Conservation (phyloP, 2,888 invertebrate genomes). For the Dryobotodes eremita region DNA sequence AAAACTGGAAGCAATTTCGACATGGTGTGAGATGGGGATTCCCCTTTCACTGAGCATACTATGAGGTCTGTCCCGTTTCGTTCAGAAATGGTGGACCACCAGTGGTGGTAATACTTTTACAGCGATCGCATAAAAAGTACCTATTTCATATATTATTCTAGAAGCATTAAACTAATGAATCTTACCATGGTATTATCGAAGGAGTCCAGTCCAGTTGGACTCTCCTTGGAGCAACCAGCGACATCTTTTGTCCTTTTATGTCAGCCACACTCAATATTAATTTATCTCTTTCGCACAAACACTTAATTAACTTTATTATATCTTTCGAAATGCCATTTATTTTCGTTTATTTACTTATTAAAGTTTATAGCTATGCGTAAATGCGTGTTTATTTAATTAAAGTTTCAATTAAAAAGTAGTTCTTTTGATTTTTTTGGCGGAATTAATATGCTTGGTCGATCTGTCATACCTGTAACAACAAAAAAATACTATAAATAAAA, state of each 20-base stretch:
- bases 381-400: conserved; percentile 16
- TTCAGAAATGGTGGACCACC: background rate
- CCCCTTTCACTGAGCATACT: background rate
- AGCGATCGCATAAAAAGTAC: too few relatives aligned
- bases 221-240: conserved; percentile 85
- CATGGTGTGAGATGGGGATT: background rate
- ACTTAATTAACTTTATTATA: conserved; percentile 27
- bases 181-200: conserved; percentile 86
- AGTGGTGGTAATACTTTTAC: background rate
- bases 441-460: conserved; percentile 40
- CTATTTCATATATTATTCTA: too few relatives aligned
- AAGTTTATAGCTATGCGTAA: conserved; percentile 2
- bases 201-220: conserved; percentile 87
- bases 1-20: background rate
- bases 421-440: conserved; percentile 40
- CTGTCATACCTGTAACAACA: conserved; percentile 65
- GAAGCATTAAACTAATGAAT: background rate
- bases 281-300: conserved; percentile 41
- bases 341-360: conserved; percentile 21
- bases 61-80: background rate
- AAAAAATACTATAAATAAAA: background rate
- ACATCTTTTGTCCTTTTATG: conserved; percentile 78
- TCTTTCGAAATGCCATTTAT: conserved; percentile 57
- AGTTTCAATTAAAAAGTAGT: conserved; percentile 38
- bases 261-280: conserved; percentile 70